Evolutionary conservation across 2,797 vertebrate species (phyloP), one percentile per base, ranked within the genome.

Genomic region (Cygnus olor): DNA sequence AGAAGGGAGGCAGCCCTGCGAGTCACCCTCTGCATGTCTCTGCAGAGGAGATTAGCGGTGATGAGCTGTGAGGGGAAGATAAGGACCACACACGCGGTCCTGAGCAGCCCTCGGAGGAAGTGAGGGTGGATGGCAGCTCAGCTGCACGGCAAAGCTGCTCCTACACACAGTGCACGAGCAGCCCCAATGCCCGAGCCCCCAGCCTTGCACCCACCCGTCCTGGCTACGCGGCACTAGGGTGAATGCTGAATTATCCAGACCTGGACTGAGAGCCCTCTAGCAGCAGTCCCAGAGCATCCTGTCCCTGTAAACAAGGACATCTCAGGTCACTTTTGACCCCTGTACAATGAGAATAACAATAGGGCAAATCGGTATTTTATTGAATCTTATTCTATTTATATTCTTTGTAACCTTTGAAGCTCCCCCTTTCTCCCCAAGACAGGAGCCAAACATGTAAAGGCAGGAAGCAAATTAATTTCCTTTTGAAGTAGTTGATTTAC

Each of bases 381-480:
- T 85, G 60, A 68, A 28, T 60, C n/a, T 82, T 68, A 47, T 44
- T 85, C 81, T 94, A 53, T 91, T 92, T 91, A 64, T 80, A 82
- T 32, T 74, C 76, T 40, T 64, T 10, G 40, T 54, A 77, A 92
- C 69, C 76, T 91, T 71, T 81, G 80, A 72, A 96, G 93, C 47
- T 77, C 56, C 42, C 81, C 79, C 38, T 47, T 90, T 71, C 65
- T 92, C 69, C 69, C n/a, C 20, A 80, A 68, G 47, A 83, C 22
- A 38, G 57, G 57, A 95, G 57, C 51, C 53, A 91, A 93, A 83
- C 58, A 91, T 36, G 56, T 85, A 65, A 85, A 89, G 69, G 61
- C 87, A 95, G 79, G 93, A 94, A 96, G 54, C 40, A 95, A 94
- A 96, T 78, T 27, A 32, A 89, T 63, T 91, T 89, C 91, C 80